phyloP scores from a whole-genome alignment of 2,113 vertebrate genomes.

The Archilochus colubris region DNA sequence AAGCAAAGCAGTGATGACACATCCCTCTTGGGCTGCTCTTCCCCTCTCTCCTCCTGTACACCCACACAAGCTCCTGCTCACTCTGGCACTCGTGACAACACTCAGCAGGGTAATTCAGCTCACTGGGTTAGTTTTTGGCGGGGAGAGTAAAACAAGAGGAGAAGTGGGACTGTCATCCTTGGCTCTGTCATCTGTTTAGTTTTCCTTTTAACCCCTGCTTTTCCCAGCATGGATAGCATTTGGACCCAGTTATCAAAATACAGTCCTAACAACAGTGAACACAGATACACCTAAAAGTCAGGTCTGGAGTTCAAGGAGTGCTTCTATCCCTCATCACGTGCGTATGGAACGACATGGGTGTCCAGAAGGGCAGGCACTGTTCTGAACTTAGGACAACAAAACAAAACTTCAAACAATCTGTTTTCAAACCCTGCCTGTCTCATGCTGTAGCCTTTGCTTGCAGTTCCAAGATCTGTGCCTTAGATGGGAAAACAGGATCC shows the following conservation, averaged over 20 bases:
- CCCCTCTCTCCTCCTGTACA: background rate
- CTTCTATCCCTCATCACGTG: background rate
- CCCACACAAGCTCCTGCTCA: background rate
- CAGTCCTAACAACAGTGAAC: background rate
- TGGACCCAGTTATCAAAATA: background rate
- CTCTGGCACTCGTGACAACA: background rate
- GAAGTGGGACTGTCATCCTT: conserved; percentile 11
- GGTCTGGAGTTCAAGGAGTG: background rate
- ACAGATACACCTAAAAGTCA: background rate
- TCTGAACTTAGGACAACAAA: background rate
- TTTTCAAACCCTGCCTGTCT: background rate
- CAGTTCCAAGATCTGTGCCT: background rate
- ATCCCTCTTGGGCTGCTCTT: background rate
- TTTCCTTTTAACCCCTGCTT: conserved; percentile 32
- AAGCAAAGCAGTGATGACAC: background rate
- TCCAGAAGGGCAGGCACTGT: background rate
- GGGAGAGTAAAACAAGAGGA: background rate
- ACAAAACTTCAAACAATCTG: background rate
- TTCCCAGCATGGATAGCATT: background rate
- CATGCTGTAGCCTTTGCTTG: background rate
- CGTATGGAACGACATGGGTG: background rate
- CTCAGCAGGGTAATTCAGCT: conserved; percentile 5
- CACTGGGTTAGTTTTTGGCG: background rate
- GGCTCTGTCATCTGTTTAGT: background rate
- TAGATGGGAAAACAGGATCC: background rate